Percentiles rank a stretch among this genome's conserved stretches.
Conservation (phyloP, 2,888 invertebrate species). For the Cerastis rubricosa region DNA sequence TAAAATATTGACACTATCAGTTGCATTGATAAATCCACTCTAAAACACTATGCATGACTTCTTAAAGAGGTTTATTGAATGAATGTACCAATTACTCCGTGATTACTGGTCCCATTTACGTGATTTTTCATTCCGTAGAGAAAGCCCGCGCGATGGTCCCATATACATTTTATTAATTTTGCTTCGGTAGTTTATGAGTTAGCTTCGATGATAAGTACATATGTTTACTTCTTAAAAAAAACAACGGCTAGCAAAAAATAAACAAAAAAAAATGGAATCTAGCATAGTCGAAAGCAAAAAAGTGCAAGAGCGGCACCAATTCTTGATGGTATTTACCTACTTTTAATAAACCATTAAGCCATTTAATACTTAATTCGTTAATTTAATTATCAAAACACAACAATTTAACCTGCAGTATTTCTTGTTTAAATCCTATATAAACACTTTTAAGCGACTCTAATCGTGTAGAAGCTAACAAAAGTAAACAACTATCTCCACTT, state of each 20-base stretch:
- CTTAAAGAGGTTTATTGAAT: too few species aligned
- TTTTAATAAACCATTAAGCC: neutral
- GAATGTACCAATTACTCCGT: neutral
- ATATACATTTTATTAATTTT: neutral
- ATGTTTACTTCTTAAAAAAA: too few species aligned
- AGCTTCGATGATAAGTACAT: too few species aligned
- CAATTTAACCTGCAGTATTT: neutral
- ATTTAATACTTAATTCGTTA: neutral
- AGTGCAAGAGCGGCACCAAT: too few species aligned
- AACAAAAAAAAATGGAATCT: too few species aligned
- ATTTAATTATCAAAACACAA: conserved; percentile 13
- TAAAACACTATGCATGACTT: too few species aligned
- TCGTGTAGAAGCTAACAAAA: conserved; percentile 36
- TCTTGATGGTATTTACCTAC: neutral
- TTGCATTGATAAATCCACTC: neutral
- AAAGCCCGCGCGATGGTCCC: neutral
- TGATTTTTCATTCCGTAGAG: neutral
- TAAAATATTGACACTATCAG: neutral
- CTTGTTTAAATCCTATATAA: conserved; percentile 26
- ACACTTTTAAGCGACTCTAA: conserved; percentile 37
- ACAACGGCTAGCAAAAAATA: too few species aligned
- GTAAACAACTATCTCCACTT: conserved; percentile 48
- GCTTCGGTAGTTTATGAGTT: too few species aligned
- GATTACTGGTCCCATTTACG: neutral
- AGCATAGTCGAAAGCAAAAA: too few species aligned